Percentiles rank a stretch among this genome's conserved stretches.
phyloP scores from a whole-genome alignment of 2,113 vertebrate genomes.

The Nerophis ophidion region DNA sequence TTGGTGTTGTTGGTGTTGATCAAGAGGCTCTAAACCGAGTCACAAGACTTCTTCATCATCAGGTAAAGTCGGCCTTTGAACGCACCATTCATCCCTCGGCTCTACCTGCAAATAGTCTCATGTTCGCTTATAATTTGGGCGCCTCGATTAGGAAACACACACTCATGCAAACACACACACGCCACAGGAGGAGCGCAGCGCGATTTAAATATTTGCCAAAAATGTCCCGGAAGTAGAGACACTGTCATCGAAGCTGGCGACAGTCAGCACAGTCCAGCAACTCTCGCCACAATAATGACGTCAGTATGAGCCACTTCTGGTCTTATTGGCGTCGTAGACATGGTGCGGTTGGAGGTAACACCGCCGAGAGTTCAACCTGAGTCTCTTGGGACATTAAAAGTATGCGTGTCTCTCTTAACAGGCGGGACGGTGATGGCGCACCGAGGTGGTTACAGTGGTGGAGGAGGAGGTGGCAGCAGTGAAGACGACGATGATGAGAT shows the following conservation, averaged over 20 bases:
- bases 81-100: not conserved
- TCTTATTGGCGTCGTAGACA: not conserved
- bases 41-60: not conserved
- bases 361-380: not conserved
- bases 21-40: not conserved
- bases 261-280: too few relatives aligned
- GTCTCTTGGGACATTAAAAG: not conserved
- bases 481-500: constrained; percentile 4
- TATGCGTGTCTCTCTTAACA: not conserved
- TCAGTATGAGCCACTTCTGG: too few relatives aligned
- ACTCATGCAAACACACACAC: too few relatives aligned
- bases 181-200: not conserved
- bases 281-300: too few relatives aligned
- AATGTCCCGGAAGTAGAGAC: too few relatives aligned
- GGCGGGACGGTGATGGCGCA: not conserved
- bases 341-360: not conserved
- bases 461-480: not conserved
- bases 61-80: not conserved
- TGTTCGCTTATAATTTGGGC: not conserved
- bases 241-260: too few relatives aligned
- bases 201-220: not conserved
- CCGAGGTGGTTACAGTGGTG: not conserved
- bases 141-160: not conserved
- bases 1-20: not conserved
- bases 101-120: not conserved